phyloP scores from a whole-genome alignment of 2,888 invertebrate species.

The Liopterus haemorrhoidalis region DNA sequence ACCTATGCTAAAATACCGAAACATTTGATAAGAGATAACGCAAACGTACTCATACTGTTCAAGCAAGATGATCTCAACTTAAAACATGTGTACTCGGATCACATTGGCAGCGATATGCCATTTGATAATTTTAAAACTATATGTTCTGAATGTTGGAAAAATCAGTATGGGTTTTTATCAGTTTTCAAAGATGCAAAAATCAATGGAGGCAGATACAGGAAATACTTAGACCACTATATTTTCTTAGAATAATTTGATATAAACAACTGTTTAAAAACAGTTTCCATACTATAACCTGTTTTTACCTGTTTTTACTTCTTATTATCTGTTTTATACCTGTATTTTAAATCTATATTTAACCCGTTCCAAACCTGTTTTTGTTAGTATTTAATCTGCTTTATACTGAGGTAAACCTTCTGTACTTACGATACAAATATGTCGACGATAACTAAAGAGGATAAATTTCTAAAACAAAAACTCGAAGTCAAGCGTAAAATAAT shows the following conservation, averaged over 20 bases:
- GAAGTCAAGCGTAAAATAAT: too few relatives aligned
- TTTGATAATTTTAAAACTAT: constrained; percentile 11
- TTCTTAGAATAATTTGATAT: neutral
- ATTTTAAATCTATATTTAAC: neutral
- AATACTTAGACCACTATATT: constrained; percentile 1
- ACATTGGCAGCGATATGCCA: constrained; percentile 17
- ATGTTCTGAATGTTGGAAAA: constrained; percentile 12
- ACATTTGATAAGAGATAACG: constrained; percentile 38
- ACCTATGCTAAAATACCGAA: constrained; percentile 37
- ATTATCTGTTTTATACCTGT: neutral
- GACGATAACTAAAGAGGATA: too few relatives aligned
- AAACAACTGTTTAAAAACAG: constrained; percentile 10
- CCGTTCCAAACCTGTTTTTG: neutral
- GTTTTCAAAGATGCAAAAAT: constrained; percentile 30
- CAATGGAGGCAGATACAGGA: constrained; percentile 29
- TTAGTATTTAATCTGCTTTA: neutral
- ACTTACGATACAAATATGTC: neutral
- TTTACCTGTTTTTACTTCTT: neutral
- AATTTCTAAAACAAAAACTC: too few relatives aligned
- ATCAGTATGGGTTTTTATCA: constrained; percentile 14
- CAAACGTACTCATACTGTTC: constrained; percentile 36
- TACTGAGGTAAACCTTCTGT: neutral
- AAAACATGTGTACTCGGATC: constrained; percentile 30
- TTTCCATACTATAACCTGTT: constrained; percentile 3
- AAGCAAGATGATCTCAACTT: constrained; percentile 37